Evolutionary conservation across 2,797 vertebrate species (phyloP).

Genomic region (Melanotaenia trifasciata): DNA sequence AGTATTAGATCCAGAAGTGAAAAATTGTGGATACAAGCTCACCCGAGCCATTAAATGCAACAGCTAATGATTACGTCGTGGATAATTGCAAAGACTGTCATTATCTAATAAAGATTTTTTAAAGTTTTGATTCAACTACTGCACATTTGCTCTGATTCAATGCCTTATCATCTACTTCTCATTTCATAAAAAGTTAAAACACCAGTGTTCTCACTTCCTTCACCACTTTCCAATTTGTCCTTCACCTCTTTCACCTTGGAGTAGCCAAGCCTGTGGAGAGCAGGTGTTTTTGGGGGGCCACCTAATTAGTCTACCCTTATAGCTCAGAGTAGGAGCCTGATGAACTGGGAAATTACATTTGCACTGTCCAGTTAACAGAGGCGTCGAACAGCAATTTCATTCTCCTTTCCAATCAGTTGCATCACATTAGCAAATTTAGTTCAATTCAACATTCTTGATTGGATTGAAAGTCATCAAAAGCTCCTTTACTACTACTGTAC

Average conservation of each 20-base stretch:
- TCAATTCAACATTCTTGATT: slow-evolving; percentile 32
- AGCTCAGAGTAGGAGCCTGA: slow-evolving; percentile 69
- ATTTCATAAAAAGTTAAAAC: slow-evolving; percentile 43
- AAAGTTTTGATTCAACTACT: background rate
- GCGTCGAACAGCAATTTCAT: slow-evolving; percentile 73
- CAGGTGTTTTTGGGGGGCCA: slow-evolving; percentile 64
- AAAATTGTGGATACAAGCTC: too few relatives aligned
- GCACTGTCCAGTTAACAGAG: slow-evolving; percentile 73
- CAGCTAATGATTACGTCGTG: too few relatives aligned
- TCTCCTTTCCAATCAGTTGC: slow-evolving; percentile 34
- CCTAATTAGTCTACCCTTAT: slow-evolving; percentile 75
- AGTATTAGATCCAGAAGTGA: too few relatives aligned
- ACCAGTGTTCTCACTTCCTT: slow-evolving; percentile 39
- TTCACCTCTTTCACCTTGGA: slow-evolving; percentile 41
- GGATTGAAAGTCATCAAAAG: slow-evolving; percentile 30
- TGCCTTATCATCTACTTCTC: slow-evolving; percentile 22
- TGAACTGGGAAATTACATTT: slow-evolving; percentile 84
- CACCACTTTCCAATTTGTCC: slow-evolving; percentile 11
- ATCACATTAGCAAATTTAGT: slow-evolving; percentile 32
- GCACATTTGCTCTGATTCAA: slow-evolving; percentile 44
- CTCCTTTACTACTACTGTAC: background rate
- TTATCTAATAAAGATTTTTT: too few relatives aligned
- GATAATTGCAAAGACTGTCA: too few relatives aligned
- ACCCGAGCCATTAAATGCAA: too few relatives aligned
- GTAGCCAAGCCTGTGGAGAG: slow-evolving; percentile 54